Evolutionary conservation across 2,113 vertebrate species (phyloP).

Genomic region (Cettia cetti): DNA sequence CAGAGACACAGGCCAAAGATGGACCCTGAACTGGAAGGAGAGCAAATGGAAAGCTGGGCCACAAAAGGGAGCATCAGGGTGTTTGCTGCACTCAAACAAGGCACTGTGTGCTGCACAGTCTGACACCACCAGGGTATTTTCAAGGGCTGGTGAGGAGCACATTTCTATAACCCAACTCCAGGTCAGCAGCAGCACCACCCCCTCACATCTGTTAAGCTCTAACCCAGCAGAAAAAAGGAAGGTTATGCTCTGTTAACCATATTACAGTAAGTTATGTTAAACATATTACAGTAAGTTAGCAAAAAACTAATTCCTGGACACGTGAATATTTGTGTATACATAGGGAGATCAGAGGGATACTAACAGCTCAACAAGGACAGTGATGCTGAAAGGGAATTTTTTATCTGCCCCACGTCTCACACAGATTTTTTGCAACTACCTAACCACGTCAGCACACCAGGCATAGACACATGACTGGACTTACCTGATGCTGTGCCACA

Average conservation of each 20-base stretch:
- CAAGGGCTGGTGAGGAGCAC: background rate
- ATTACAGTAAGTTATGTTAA: background rate
- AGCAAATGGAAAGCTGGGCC: background rate
- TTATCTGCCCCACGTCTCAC: background rate
- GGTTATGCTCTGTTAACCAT: background rate
- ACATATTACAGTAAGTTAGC: background rate
- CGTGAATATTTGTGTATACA: no score
- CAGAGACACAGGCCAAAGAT: background rate
- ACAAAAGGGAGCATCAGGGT: background rate
- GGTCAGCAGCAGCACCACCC: background rate
- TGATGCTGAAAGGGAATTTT: background rate
- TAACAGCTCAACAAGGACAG: background rate
- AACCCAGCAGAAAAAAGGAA: background rate
- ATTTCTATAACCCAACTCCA: background rate
- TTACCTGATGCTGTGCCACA: slow-evolving; percentile 93
- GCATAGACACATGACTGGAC: background rate
- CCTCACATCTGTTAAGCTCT: background rate
- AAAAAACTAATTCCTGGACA: background rate
- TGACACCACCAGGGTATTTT: background rate
- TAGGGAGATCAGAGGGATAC: fast-evolving
- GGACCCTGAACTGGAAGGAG: background rate
- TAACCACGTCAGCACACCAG: background rate
- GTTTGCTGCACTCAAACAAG: background rate
- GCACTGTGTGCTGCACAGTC: background rate
- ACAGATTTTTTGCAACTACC: background rate